Base-by-base conservation (phyloP, 2,888 invertebrate genomes). In the Balanococcus diminutus region DNA sequence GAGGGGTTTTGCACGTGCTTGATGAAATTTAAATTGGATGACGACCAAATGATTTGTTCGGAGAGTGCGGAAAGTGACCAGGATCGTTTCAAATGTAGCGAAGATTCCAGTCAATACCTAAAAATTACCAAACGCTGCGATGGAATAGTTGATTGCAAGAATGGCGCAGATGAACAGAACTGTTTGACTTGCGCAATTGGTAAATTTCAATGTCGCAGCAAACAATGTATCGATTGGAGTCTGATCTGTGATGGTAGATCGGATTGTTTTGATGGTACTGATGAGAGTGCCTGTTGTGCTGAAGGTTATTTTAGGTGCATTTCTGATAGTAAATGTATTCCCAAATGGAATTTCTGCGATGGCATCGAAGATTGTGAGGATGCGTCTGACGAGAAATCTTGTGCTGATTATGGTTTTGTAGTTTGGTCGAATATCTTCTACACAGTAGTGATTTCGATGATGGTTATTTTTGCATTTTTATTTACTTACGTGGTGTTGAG, bases 1-100 rank as follows among this genome's bases (percentile, higher is more conserved):
- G 93, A 94, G 85, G 91, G 91, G 0, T 93, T 93, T 92, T 97
- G 97, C 90, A 94, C 95, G 1, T 96, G 96, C 89, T 95, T 95
- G 1, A 92, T 93, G 87, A 94, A 94, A 82, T 90, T 96, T 88
- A 92, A 90, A 88, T 88, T 92, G 83, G 89, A 89, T 82, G 90
- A 91, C 5, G 88, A 92, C 87, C 93, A 93, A 9, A 42, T 11
- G 8, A 25, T 39, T 8, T 96, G 96, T 88, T 92, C 93, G 14
- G 92, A 93, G 0, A 90, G 93, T 16, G 93, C 94, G 0, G 93
- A 93, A 72, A 96, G 96, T 89, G 93, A 93, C 0, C 91, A 92
- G 0, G 93, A 93, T 88, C 93, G 94, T 89, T 95, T 95, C 89
- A 93, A 94, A 0, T 95, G 95, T 88, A 92, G 92, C 56, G 92